Base-by-base conservation (phyloP, 2,113 vertebrate genomes). In the Notiomystis cincta region DNA sequence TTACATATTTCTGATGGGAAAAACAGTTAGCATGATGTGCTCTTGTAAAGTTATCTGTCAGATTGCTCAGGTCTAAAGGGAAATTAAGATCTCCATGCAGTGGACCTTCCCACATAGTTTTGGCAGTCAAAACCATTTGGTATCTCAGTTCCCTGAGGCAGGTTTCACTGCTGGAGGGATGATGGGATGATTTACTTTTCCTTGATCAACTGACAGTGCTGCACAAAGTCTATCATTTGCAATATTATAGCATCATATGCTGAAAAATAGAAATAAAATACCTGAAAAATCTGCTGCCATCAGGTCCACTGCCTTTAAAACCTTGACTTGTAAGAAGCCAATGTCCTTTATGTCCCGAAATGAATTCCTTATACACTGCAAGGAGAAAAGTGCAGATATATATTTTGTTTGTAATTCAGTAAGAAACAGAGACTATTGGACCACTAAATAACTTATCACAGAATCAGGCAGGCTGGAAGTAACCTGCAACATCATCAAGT, bases 301-400 rank as follows among this genome's bases (percentile, higher is more conserved):
- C 76, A 99, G 98, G 89, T 99, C 99, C n/a, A 98, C 98, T 4
- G 99, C 99, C 88, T 98, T 99, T 86, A 99, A 96, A 78, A 99
- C 98, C 93, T 99, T 99, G 71, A 99, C 98, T 98, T 99, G 99
- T 67, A 99, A 98, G 93, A 99, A 98, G n/a, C 99, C 99, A 12
- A 99, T 42, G 5, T 99, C 99, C 51, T 97, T 98, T 30, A 98
- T 30, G 66, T 98, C 97, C 30, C 90, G 90, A 92, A 99, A 97
- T 2, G 98, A 98, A 92, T 99, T 99, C 91, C 88, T 98, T 61
- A 99, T 80, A 93, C 98, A 87, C 99, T 99, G 94, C 15, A 67
- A 82, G 94, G 15, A 83, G 75, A 60, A 92, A 83, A 78, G 7
- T 13, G 21, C n/a, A 40, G 60, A 81, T 11, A 90, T 15, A 11